Evolutionary conservation across 1,140 invertebrate species (phyloP).

Genomic region (Tribolium madens): DNA sequence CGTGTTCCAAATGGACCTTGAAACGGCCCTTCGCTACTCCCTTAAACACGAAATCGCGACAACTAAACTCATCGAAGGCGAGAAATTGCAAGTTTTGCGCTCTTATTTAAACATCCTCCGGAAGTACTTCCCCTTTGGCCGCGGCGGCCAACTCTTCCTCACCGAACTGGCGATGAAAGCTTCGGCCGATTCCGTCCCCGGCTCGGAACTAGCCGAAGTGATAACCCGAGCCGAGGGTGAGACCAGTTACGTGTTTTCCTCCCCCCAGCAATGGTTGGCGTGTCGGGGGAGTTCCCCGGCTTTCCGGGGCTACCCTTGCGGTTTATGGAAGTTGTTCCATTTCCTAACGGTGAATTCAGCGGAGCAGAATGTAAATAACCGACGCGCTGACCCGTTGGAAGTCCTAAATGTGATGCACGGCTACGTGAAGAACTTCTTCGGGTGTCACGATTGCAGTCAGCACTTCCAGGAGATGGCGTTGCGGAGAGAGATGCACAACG

Average conservation of each 20-base stretch:
- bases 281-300: slow-evolving; percentile 83
- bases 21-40: slow-evolving; percentile 83
- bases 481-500: slow-evolving; percentile 75
- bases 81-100: slow-evolving; percentile 78
- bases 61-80: slow-evolving; percentile 75
- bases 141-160: slow-evolving; percentile 75
- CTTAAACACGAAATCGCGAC: slow-evolving; percentile 85
- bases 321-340: slow-evolving; percentile 96
- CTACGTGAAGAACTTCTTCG: slow-evolving; percentile 94
- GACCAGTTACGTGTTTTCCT: slow-evolving; percentile 70
- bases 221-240: slow-evolving; percentile 69
- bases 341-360: slow-evolving; percentile 87
- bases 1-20: slow-evolving; percentile 87
- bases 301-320: slow-evolving; percentile 93
- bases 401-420: slow-evolving; percentile 86
- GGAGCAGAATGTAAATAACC: slow-evolving; percentile 64
- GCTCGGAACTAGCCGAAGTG: slow-evolving; percentile 70
- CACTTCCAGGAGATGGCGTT: slow-evolving; percentile 90
- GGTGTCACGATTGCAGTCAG: slow-evolving; percentile 88
- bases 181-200: slow-evolving; percentile 67
- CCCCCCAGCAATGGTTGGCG: slow-evolving; percentile 79
- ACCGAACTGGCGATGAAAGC: slow-evolving; percentile 67
- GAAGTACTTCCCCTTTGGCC: slow-evolving; percentile 80
- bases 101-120: slow-evolving; percentile 78
- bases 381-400: slow-evolving; percentile 70